Evolutionary conservation across 2,797 vertebrate species (phyloP), one percentile per base, ranked within the genome.

Genomic region (Gadopsis bispinosus): DNA sequence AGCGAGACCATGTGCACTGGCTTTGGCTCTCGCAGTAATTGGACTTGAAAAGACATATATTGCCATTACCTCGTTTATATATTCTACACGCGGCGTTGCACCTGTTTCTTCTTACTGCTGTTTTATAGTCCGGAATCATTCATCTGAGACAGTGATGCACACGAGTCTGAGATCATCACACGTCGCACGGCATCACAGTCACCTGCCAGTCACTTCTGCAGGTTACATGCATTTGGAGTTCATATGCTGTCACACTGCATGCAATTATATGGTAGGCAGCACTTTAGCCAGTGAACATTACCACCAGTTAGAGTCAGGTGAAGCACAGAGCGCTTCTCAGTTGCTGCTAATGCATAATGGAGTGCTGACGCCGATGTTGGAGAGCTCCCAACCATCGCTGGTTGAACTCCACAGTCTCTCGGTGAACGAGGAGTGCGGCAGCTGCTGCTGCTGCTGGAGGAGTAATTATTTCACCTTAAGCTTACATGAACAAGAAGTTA

Each of bases 331-430:
- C 45, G 17, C 73, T 60, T 87, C 85, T 77, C 70, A 59, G 62
- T 80, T 75, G 79, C 79, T 83, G 77, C 78, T 87, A 61, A 85
- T 88, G 83, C 81, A 87, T 85, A 83, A 89, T 85, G 75, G 80
- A 86, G 86, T 64, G 73, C 74, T 73, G 79, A 35, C 39, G 26
- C 22, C 50, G 13, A 64, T 74, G 80, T 65, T 74, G 79, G 80
- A 76, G 73, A 76, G 60, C 77, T 77, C 69, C 51, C 74, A 58
- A 55, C 81, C 77, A 29, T 72, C 41, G 17, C 81, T 48, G 79
- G 73, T 81, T 76, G 17, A 77, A 87, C 90, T 90, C 89, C 88
- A 90, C 88, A 90, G 89, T 85, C 75, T 83, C 83, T 48, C 20
- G 14, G 48, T 37, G 71, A 64, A 43, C 12, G 39, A 65, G 71